A percentile compares a stretch with the other conserved stretches of the same genome.
These are phyloP conservation scores for Trachops cirrhosus DNA, from an alignment of 2,797 vertebrate species.

Conservation along the genomic window DNA sequence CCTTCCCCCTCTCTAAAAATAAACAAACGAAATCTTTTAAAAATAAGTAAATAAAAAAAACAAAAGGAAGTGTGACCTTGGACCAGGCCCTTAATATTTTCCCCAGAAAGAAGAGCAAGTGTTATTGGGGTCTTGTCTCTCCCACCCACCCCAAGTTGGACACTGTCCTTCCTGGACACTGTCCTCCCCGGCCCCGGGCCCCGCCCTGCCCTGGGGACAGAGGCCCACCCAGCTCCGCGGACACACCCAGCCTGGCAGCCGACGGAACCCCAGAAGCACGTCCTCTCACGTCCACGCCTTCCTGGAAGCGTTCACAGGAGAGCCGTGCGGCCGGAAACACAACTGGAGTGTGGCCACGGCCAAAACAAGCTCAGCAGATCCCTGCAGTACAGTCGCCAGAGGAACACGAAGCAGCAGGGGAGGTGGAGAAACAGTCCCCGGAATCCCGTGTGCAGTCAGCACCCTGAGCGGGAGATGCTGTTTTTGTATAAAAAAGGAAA, in stretches of 20 bases:
- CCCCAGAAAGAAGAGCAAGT: not conserved
- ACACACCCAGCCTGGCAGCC: not conserved
- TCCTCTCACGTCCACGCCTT: slow-evolving; percentile 22
- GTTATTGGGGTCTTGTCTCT: not conserved
- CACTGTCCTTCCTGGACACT: not conserved
- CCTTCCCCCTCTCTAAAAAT: no score
- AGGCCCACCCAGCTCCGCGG: not conserved
- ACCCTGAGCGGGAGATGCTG: fast-evolving
- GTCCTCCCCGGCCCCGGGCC: not conserved
- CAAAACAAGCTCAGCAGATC: slow-evolving; percentile 73
- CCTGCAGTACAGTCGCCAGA: slow-evolving; percentile 75
- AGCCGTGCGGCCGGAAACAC: slow-evolving; percentile 54
- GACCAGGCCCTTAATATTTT: not conserved
- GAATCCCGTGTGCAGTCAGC: slow-evolving; percentile 52
- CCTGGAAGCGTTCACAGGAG: slow-evolving; percentile 46
- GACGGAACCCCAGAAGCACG: slow-evolving; percentile 7
- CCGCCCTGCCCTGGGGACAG: not conserved
- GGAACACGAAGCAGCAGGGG: slow-evolving; percentile 72
- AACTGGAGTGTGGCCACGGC: slow-evolving; percentile 56
- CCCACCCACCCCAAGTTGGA: not conserved
- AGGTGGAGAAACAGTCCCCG: slow-evolving; percentile 65
- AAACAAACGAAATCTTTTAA: no score
- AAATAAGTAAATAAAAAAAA: no score
- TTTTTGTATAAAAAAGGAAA: slow-evolving; percentile 68
- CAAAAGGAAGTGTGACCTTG: not conserved